Percentiles rank a stretch among this genome's conserved stretches.
Conservation (phyloP, 2,797 vertebrate species). For the Microtus obscurus region DNA sequence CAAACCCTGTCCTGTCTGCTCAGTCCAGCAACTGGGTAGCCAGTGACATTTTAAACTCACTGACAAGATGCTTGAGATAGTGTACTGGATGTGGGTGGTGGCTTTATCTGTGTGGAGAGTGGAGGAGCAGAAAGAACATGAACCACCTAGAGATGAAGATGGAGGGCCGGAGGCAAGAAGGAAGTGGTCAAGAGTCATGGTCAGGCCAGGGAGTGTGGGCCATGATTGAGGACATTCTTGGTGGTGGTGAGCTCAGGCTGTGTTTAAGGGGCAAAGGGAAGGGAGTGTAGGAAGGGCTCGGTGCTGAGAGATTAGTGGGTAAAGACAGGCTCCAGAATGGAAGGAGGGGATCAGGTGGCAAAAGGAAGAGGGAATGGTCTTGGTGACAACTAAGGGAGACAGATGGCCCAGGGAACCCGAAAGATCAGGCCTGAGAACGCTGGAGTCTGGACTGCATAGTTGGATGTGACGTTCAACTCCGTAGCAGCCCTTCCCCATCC, state of each 20-base stretch:
- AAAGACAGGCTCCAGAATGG: not conserved
- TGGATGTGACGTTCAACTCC: not conserved
- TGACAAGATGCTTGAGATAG: not conserved
- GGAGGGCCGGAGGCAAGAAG: not conserved
- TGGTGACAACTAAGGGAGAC: not conserved
- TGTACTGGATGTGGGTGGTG: not conserved
- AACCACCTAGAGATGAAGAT: rapidly evolving
- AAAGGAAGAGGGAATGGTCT: not conserved
- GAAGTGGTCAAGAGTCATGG: not conserved
- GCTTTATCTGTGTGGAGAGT: not conserved
- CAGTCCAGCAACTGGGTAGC: not conserved
- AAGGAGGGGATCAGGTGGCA: not conserved
- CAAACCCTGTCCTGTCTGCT: not conserved
- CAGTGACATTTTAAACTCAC: not conserved
- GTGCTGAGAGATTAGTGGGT: not conserved
- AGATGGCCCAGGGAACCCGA: not conserved
- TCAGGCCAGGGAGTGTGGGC: not conserved
- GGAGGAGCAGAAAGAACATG: not conserved
- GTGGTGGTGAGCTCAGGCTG: not conserved
- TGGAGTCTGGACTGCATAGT: rapidly evolving
- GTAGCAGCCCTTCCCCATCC: not conserved
- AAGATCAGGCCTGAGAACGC: not conserved
- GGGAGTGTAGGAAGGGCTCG: not conserved
- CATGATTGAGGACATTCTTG: not conserved
- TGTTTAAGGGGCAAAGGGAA: not conserved